These are phyloP conservation scores for Myocastor coypus DNA, from an alignment of 2,113 vertebrate species.

Conservation along the genomic window DNA sequence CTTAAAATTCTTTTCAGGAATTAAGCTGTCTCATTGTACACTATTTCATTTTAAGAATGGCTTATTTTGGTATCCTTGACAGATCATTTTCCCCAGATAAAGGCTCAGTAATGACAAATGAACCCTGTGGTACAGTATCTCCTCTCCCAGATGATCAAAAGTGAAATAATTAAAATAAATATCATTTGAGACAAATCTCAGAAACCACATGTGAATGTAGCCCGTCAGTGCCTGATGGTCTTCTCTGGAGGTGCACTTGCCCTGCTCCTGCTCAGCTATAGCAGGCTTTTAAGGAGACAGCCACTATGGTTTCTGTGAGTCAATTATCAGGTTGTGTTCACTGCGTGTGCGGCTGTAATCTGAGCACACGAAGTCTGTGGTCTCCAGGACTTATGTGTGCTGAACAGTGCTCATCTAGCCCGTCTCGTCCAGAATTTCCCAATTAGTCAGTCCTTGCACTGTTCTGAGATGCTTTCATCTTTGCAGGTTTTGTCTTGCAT, in stretches of 20 bases:
- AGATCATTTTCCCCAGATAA: neutral
- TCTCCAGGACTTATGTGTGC: neutral
- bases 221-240: neutral
- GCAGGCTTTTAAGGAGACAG: neutral
- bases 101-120: neutral
- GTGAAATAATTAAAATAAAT: neutral
- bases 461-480: conserved; percentile 24
- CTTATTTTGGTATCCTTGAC: neutral
- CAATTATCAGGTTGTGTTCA: accelerated
- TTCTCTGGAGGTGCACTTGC: neutral
- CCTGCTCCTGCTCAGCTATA: neutral
- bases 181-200: neutral
- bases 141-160: neutral
- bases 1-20: neutral
- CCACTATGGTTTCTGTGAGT: neutral
- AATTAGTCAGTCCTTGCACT: neutral
- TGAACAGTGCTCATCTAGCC: neutral
- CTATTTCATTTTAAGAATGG: neutral
- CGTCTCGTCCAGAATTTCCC: neutral
- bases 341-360: accelerated
- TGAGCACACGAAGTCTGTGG: neutral
- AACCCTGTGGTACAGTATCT: neutral
- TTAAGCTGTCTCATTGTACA: neutral
- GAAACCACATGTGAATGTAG: neutral
- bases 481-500: conserved; percentile 74